These are phyloP conservation scores for Atherinosoma microstoma DNA, from an alignment of 2,797 vertebrate species.

Conservation along the genomic window DNA sequence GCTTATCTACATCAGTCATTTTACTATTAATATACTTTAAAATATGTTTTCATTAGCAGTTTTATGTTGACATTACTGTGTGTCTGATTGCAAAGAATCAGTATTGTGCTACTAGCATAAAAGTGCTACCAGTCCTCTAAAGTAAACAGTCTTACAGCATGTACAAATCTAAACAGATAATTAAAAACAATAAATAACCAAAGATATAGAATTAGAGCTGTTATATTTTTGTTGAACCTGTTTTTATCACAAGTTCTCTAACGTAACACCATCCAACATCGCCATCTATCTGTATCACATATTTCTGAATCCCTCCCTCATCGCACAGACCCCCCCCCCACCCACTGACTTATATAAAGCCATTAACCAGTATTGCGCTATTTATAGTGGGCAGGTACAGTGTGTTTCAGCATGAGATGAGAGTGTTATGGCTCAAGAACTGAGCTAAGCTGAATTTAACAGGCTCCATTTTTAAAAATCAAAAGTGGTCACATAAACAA, in stretches of 20 bases:
- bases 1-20: no score
- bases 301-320: conserved; percentile 42
- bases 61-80: no score
- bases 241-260: neutral
- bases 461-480: conserved; percentile 32
- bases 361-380: conserved; percentile 72
- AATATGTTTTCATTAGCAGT: no score
- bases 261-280: conserved; percentile 15
- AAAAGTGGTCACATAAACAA: conserved; percentile 29
- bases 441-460: conserved; percentile 18
- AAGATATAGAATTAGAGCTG: no score
- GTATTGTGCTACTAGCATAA: no score
- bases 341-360: conserved; percentile 77
- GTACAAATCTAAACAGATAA: neutral
- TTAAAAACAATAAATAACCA: neutral
- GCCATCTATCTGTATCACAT: conserved; percentile 45
- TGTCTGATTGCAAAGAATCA: no score
- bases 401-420: conserved; percentile 57
- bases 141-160: neutral
- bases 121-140: neutral
- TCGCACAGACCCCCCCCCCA: conserved; percentile 34
- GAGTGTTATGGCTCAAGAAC: conserved; percentile 47
- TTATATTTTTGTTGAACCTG: no score
- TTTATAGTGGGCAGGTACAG: conserved; percentile 75
- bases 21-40: no score